Base-by-base conservation (phyloP, 2,888 invertebrate genomes). In the Macrosoma leucophasiata region DNA sequence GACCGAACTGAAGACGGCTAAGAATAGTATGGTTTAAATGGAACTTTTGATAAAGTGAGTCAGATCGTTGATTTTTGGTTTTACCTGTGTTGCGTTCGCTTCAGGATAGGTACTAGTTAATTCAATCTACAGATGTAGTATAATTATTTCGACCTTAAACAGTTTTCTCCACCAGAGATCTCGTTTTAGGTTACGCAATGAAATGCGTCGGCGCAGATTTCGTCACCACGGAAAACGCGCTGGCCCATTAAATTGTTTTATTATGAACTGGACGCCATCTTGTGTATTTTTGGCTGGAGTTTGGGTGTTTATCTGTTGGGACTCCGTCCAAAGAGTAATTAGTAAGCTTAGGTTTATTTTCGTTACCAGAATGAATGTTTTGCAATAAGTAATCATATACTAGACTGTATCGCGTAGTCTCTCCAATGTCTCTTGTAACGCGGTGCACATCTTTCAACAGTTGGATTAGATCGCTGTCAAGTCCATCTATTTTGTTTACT, bases 211-310 rank as follows among this genome's bases (percentile, higher is more conserved):
- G 74, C 75, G 77, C 72, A 62, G 69, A 78, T 84, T 82, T 84
- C 82, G 79, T 81, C 82, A 82, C 79, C 77, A 72, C 81, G 82
- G 82, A 78, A 84, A 82, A 72, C 79, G 81, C 76, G 81, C 73
- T 79, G 81, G 82, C 81, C 82, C 82, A 82, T 84, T 84, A 84
- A 82, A 84, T 82, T 79, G 82, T 82, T 84, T 82, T 84, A 84
- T 82, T 84, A 82, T 81, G 81, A 77, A 82, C 78, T 64, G 75
- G 81, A 72, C 82, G 82, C 82, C 82, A 79, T 82, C 74, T 78
- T 74, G 72, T 76, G 74, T 84, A 82, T 84, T 84, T 84, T 84
- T 79, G 79, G 82, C 78, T 68, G 78, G 63, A 69, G 78, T 75
- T 79, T 79, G 72, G 81, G 76, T 79, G 78, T 82, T 82, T 79